Percentiles rank a stretch among this genome's conserved stretches.
These are phyloP conservation scores for Mycalesis mineus DNA, from an alignment of 2,888 invertebrate genomes.

Conservation along the genomic window DNA sequence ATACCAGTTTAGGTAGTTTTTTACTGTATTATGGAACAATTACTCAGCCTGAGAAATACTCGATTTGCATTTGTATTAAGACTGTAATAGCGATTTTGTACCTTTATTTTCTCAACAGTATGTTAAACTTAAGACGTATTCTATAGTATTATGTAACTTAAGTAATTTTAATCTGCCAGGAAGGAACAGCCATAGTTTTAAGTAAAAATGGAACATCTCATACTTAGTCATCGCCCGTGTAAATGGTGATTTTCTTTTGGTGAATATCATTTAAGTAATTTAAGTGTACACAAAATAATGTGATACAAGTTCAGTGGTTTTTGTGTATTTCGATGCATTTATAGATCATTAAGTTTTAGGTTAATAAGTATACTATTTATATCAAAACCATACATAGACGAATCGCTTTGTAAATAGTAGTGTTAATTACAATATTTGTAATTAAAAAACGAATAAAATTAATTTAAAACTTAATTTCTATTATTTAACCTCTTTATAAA, in stretches of 20 bases:
- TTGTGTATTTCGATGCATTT: constrained; percentile 70
- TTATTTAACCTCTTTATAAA: constrained; percentile 7
- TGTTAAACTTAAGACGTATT: constrained; percentile 24
- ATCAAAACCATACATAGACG: constrained; percentile 59
- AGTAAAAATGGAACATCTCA: constrained; percentile 23
- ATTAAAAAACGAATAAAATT: constrained; percentile 61
- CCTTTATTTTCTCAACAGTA: constrained; percentile 17
- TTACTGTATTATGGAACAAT: constrained; percentile 45
- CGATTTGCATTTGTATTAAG: constrained; percentile 27
- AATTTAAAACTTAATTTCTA: constrained; percentile 26
- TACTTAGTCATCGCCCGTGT: constrained; percentile 21
- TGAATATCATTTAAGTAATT: constrained; percentile 26
- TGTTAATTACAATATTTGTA: constrained; percentile 69
- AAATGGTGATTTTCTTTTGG: constrained; percentile 15
- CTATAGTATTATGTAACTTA: constrained; percentile 26
- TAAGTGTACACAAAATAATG: constrained; percentile 67
- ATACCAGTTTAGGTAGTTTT: constrained; percentile 41
- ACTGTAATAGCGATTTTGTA: constrained; percentile 19
- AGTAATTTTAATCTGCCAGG: constrained; percentile 50
- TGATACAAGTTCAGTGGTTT: constrained; percentile 63
- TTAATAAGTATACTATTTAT: constrained; percentile 51
- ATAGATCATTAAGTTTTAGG: constrained; percentile 47
- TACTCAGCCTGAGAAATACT: constrained; percentile 30
- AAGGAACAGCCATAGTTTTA: constrained; percentile 47
- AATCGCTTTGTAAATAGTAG: constrained; percentile 70